Percentiles rank a stretch among this genome's conserved stretches.
phyloP scores from a whole-genome alignment of 1,140 invertebrate species.

The Heliconius hewitsoni region DNA sequence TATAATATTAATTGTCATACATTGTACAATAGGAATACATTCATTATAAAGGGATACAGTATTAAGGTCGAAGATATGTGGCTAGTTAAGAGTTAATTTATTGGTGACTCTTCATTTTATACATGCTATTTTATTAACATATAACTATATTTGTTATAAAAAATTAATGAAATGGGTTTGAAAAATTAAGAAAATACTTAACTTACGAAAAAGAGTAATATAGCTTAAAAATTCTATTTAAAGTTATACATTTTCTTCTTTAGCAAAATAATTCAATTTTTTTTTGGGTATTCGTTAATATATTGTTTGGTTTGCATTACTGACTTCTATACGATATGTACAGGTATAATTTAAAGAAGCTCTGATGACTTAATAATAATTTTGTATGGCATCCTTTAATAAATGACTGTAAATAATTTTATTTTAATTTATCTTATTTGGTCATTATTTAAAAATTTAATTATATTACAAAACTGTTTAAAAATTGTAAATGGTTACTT shows the following conservation, averaged over 20 bases:
- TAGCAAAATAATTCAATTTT: too few species aligned
- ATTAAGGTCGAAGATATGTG: slow-evolving; percentile 35
- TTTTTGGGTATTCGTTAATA: too few species aligned
- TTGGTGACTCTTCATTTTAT: not conserved
- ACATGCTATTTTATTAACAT: not conserved
- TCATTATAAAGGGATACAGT: slow-evolving; percentile 51
- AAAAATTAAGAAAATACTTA: not conserved
- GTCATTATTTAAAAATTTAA: not conserved
- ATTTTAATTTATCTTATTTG: not conserved
- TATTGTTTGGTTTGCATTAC: not conserved
- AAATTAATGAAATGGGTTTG: not conserved
- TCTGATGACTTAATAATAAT: not conserved
- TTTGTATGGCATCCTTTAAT: too few species aligned
- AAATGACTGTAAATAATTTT: too few species aligned
- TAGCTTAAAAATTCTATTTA: too few species aligned
- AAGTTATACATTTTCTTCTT: too few species aligned
- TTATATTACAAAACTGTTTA: not conserved
- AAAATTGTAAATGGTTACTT: too few species aligned
- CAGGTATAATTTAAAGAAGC: not conserved
- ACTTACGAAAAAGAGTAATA: not conserved
- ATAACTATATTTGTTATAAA: not conserved
- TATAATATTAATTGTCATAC: slow-evolving; percentile 20
- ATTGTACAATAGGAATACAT: slow-evolving; percentile 51
- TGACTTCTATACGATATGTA: not conserved
- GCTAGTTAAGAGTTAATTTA: slow-evolving; percentile 35